Evolutionary conservation across 2,888 invertebrate genomes (phyloP).

Genomic region (Leucophora obtusa): DNA sequence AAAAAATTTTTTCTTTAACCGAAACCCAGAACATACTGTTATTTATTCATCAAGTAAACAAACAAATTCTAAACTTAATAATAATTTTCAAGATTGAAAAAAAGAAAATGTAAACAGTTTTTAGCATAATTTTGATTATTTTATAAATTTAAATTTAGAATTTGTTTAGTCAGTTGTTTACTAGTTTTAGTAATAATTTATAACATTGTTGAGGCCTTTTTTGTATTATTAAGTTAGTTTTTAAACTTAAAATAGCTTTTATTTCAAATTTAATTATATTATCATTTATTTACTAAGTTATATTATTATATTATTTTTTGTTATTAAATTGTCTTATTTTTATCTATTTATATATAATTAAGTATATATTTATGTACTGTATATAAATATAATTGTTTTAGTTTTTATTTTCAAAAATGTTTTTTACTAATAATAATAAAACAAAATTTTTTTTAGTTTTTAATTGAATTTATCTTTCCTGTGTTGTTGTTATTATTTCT

Average conservation of each 20-base stretch:
- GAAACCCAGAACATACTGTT: not conserved
- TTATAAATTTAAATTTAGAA: not conserved
- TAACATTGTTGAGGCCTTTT: conserved; percentile 63
- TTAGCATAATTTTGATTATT: not conserved
- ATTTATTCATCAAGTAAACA: not conserved
- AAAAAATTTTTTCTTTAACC: not conserved
- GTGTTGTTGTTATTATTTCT: conserved; percentile 55
- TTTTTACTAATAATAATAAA: conserved; percentile 52
- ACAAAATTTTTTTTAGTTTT: conserved; percentile 52
- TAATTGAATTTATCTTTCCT: conserved; percentile 61
- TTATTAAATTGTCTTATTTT: conserved; percentile 39
- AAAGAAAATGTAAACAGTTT: no score
- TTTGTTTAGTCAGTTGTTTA: not conserved
- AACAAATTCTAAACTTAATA: not conserved
- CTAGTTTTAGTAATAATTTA: conserved; percentile 15
- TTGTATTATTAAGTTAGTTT: conserved; percentile 9
- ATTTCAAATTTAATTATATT: not conserved
- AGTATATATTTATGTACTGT: conserved; percentile 48
- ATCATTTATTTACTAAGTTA: conserved; percentile 4
- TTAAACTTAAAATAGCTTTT: no score
- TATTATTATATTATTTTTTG: conserved; percentile 41
- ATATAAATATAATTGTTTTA: conserved; percentile 58
- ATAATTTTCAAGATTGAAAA: not conserved
- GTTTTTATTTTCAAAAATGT: conserved; percentile 60
- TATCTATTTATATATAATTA: conserved; percentile 45